Evolutionary conservation across 2,113 vertebrate species (phyloP).

Genomic region (Grus americana): DNA sequence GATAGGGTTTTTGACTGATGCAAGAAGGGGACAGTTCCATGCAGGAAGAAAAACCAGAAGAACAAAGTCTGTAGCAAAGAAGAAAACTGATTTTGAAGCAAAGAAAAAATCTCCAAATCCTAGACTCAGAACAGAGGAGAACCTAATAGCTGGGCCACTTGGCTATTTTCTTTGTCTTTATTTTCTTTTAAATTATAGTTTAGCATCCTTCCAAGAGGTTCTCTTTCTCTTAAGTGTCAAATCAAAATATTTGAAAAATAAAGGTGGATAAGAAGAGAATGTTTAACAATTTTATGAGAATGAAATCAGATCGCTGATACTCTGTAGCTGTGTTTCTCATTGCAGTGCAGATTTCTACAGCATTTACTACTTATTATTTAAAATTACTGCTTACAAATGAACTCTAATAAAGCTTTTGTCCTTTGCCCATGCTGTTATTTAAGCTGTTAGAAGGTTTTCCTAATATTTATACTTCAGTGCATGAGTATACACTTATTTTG

Average conservation of each 20-base stretch:
- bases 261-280: not conserved
- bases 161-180: not conserved
- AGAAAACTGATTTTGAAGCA: not conserved
- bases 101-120: not conserved
- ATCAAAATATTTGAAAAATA: not conserved
- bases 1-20: not conserved
- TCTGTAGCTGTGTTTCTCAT: not conserved
- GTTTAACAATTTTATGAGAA: not conserved
- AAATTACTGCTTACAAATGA: constrained; percentile 50
- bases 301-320: not conserved
- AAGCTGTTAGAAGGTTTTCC: constrained; percentile 23
- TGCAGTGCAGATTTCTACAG: not conserved
- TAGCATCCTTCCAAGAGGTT: not conserved
- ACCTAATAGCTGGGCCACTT: not conserved
- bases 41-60: not conserved
- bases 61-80: not conserved
- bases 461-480: constrained; percentile 9
- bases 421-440: constrained; percentile 32
- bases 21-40: not conserved
- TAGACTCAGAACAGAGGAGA: not conserved
- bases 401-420: constrained; percentile 28
- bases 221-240: not conserved
- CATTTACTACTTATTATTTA: constrained; percentile 51
- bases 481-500: not conserved
- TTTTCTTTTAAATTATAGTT: not conserved